These are phyloP conservation scores for Meloidogyne hapla DNA, from an alignment of 1,140 invertebrate species.

Conservation along the genomic window DNA sequence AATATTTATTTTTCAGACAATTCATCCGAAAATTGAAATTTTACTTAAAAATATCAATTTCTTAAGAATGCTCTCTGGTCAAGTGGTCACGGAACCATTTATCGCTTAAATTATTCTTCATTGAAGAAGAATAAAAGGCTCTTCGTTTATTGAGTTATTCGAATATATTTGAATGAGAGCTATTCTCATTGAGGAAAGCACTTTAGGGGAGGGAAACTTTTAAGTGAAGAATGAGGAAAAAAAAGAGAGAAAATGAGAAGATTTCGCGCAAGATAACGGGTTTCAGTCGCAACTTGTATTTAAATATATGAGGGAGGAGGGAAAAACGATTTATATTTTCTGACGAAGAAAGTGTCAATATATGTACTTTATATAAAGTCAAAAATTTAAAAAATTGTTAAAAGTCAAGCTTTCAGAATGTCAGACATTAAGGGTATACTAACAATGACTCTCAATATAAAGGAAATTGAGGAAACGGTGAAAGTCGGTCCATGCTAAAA, in stretches of 20 bases:
- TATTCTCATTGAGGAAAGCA: background rate
- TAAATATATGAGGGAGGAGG: background rate
- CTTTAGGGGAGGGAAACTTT: background rate
- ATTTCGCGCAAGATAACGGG: slow-evolving; percentile 4
- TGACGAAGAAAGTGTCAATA: too few relatives aligned
- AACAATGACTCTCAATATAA: too few relatives aligned
- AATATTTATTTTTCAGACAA: too few relatives aligned
- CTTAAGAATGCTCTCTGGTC: background rate
- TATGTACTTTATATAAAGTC: too few relatives aligned
- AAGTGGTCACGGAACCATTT: background rate
- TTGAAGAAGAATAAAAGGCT: background rate
- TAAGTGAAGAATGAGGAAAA: background rate
- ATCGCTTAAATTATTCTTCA: background rate
- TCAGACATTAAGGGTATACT: too few relatives aligned
- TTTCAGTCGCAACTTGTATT: slow-evolving; percentile 1
- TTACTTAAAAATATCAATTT: too few relatives aligned
- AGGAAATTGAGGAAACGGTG: too few relatives aligned
- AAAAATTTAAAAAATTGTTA: too few relatives aligned
- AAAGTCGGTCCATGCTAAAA: too few relatives aligned
- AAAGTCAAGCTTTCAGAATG: too few relatives aligned
- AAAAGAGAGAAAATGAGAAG: background rate
- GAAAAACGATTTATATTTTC: background rate
- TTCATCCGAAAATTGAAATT: too few relatives aligned
- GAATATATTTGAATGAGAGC: background rate
- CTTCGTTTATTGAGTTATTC: too few relatives aligned